Evolutionary conservation across 1,140 invertebrate species (phyloP).

Genomic region (Drosophila kanapiae): DNA sequence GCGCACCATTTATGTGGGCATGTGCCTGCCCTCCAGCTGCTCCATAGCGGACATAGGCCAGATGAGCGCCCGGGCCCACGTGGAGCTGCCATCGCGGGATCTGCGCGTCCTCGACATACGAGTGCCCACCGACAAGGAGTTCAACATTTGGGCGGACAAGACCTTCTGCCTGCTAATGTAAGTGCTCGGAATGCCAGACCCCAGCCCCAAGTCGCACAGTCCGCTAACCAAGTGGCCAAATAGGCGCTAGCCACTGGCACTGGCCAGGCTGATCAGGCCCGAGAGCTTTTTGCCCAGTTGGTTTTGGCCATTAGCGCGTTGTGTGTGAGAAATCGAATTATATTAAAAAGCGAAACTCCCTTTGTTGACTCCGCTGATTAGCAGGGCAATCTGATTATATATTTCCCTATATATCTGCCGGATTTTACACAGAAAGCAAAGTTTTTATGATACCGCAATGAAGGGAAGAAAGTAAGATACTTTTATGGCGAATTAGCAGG

Average conservation of each 20-base stretch:
- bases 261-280: background rate
- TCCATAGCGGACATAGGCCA: constrained; percentile 87
- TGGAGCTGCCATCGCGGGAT: constrained; percentile 84
- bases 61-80: constrained; percentile 87
- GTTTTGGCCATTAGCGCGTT: constrained; percentile 41
- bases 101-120: constrained; percentile 87
- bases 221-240: constrained; percentile 33
- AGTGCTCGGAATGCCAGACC: constrained; percentile 72
- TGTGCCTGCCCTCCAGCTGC: constrained; percentile 91
- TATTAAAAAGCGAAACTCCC: constrained; percentile 50
- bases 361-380: constrained; percentile 18
- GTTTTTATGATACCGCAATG: background rate
- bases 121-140: constrained; percentile 88
- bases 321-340: constrained; percentile 43
- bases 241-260: background rate
- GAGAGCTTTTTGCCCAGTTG: constrained; percentile 26
- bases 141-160: constrained; percentile 88
- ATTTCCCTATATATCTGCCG: constrained; percentile 4
- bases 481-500: background rate
- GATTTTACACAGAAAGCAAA: constrained; percentile 12
- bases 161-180: constrained; percentile 91
- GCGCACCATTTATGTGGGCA: constrained; percentile 88
- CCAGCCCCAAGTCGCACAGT: background rate
- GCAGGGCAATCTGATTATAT: constrained; percentile 33
- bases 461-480: background rate